phyloP scores from a whole-genome alignment of 2,888 invertebrate species.

The Galeruca laticollis region DNA sequence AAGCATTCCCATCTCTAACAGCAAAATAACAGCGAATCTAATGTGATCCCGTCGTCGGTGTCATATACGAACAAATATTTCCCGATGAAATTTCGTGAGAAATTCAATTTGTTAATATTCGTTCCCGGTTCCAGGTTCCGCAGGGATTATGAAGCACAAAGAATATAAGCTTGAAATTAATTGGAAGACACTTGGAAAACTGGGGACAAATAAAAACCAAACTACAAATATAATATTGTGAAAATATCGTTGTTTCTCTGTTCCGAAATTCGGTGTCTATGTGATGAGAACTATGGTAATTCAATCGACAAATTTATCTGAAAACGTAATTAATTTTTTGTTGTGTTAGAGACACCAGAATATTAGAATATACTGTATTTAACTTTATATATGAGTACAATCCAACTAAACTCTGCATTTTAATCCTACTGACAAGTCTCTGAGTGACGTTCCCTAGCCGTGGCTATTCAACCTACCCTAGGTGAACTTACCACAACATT shows the following conservation, averaged over 20 bases:
- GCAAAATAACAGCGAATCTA: constrained; percentile 19
- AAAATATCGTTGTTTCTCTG: neutral
- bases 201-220: neutral
- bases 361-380: too few species aligned
- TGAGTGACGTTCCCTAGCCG: too few species aligned
- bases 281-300: neutral
- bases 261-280: neutral
- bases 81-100: constrained; percentile 35
- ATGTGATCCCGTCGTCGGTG: constrained; percentile 34
- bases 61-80: constrained; percentile 38
- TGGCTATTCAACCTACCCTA: too few species aligned
- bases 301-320: too few species aligned
- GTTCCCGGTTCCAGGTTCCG: constrained; percentile 25
- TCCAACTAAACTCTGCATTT: too few species aligned
- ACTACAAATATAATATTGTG: neutral
- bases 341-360: too few species aligned
- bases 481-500: too few species aligned
- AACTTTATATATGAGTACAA: too few species aligned
- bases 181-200: constrained; percentile 21
- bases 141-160: constrained; percentile 18
- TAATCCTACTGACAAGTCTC: too few species aligned
- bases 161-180: constrained; percentile 27
- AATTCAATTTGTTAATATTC: constrained; percentile 40
- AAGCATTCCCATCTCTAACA: constrained; percentile 11
- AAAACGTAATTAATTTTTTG: neutral